These are phyloP conservation scores for Meandrusa payeni DNA, from an alignment of 2,888 invertebrate species.

Conservation along the genomic window DNA sequence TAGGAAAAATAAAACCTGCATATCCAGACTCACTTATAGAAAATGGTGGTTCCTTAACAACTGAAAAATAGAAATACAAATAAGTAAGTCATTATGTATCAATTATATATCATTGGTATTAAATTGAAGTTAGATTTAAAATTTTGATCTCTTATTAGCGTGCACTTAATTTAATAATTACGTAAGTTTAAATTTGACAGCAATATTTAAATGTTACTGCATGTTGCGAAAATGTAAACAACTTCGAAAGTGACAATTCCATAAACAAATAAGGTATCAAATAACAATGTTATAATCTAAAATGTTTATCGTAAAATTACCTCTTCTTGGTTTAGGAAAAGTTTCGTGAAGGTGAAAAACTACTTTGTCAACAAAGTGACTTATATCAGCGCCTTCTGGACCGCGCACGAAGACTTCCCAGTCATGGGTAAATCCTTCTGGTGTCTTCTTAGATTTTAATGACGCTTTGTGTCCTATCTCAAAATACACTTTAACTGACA, in stretches of 20 bases:
- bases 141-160: too few relatives aligned
- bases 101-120: too few relatives aligned
- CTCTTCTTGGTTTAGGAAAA: slow-evolving; percentile 94
- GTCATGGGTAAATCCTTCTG: slow-evolving; percentile 97
- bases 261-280: too few relatives aligned
- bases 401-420: slow-evolving; percentile 98
- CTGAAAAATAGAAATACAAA: slow-evolving; percentile 76
- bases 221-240: slow-evolving; percentile 11
- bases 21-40: slow-evolving; percentile 96
- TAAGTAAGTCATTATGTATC: too few relatives aligned
- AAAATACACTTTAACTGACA: slow-evolving; percentile 85
- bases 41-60: slow-evolving; percentile 95
- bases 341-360: slow-evolving; percentile 95
- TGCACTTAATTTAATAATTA: too few relatives aligned
- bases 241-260: slow-evolving; percentile 6
- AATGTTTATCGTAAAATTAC: slow-evolving; percentile 70
- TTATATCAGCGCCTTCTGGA: slow-evolving; percentile 91
- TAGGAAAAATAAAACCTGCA: slow-evolving; percentile 94
- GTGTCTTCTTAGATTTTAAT: slow-evolving; percentile 89
- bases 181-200: slow-evolving; percentile 1
- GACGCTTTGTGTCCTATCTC: slow-evolving; percentile 96
- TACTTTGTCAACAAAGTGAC: slow-evolving; percentile 95
- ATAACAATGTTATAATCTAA: slow-evolving; percentile 21
- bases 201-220: not conserved
- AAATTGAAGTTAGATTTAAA: too few relatives aligned